Conservation (phyloP, 2,797 vertebrate genomes). For the Trachurus trachurus region DNA sequence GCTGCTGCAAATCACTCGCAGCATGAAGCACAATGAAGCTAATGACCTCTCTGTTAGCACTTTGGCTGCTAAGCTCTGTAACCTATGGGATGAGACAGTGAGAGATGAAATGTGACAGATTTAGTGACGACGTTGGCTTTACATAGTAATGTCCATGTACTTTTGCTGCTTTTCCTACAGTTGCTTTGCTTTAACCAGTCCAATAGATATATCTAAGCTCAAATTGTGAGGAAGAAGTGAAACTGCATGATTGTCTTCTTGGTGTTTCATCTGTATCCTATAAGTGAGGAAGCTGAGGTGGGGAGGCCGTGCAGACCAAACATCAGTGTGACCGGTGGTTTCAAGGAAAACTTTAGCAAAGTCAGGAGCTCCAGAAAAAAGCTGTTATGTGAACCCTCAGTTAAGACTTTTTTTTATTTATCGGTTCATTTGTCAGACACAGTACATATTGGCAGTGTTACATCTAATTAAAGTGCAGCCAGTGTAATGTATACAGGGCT, state of each 20-base stretch:
- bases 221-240: background rate
- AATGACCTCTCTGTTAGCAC: conserved; percentile 52
- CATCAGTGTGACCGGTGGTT: background rate
- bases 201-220: background rate
- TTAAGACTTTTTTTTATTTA: background rate
- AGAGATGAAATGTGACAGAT: conserved; percentile 6
- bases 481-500: too few species aligned
- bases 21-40: conserved; percentile 45
- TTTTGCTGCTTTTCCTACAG: background rate
- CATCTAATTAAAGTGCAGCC: too few species aligned
- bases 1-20: conserved; percentile 60
- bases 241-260: background rate
- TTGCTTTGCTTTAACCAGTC: too few species aligned
- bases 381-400: fast-evolving
- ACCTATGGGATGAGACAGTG: conserved; percentile 16
- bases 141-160: background rate
- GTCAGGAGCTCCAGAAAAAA: background rate
- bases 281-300: background rate
- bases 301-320: background rate
- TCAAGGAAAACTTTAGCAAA: background rate
- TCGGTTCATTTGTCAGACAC: too few species aligned
- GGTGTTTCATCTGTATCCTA: background rate
- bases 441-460: too few species aligned
- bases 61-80: conserved; percentile 31
- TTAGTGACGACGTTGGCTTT: background rate